Evolutionary conservation across 2,113 vertebrate genomes (phyloP).

Genomic region (Pedionomus torquatus): DNA sequence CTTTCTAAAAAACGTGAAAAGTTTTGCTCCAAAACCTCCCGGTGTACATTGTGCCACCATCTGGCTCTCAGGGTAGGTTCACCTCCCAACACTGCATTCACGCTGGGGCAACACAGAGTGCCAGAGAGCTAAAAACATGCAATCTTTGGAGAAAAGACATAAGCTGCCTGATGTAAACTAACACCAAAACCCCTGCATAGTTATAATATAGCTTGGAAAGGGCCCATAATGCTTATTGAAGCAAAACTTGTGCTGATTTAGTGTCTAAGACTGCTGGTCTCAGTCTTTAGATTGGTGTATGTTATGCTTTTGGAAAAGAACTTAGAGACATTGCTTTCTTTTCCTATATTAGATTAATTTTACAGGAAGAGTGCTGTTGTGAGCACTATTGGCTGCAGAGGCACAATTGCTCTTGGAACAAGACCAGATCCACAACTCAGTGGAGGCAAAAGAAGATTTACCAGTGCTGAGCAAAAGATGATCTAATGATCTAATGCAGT

Average conservation of each 20-base stretch:
- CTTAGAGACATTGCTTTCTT: neutral
- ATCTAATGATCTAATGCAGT: neutral
- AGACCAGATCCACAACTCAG: neutral
- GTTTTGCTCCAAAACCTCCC: conserved; percentile 21
- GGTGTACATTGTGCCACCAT: conserved; percentile 43
- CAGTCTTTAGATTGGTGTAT: neutral
- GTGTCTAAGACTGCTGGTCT: neutral
- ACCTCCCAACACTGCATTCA: neutral
- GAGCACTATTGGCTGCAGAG: neutral
- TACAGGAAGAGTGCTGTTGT: neutral
- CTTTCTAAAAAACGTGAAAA: neutral
- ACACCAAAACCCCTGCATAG: neutral
- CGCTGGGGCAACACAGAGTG: neutral
- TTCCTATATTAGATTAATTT: neutral
- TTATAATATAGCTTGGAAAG: neutral
- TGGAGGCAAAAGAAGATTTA: neutral
- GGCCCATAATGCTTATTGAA: neutral
- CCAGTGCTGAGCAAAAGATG: neutral
- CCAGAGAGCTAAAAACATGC: neutral
- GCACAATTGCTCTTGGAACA: neutral
- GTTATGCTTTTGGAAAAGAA: neutral
- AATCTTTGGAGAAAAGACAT: neutral
- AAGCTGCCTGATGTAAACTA: neutral
- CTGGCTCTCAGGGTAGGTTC: neutral
- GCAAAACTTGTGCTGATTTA: neutral